Conservation (phyloP, 2,888 invertebrate genomes). For the Sialis fuliginosa region DNA sequence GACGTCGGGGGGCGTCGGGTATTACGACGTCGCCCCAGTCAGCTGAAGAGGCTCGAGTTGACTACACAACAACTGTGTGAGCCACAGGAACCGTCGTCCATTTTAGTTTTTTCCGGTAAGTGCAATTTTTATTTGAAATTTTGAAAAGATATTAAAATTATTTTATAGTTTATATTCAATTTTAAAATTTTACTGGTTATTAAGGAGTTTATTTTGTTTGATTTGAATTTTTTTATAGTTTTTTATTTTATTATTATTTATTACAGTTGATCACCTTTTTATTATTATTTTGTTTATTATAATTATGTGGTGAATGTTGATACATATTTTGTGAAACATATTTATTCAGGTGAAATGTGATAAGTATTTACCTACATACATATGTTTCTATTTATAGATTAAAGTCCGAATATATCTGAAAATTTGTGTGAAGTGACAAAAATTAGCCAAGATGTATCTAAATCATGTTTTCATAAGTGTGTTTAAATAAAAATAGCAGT, state of each 20-base stretch:
- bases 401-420: too few relatives aligned
- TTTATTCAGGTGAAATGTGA: too few relatives aligned
- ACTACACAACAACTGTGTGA: constrained; percentile 26
- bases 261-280: not conserved
- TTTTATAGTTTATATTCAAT: not conserved
- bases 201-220: not conserved
- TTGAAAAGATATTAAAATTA: not conserved
- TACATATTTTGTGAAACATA: too few relatives aligned
- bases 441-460: too few relatives aligned
- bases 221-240: not conserved
- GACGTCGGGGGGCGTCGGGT: constrained; percentile 14
- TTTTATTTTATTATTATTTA: not conserved
- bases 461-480: too few relatives aligned
- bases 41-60: constrained; percentile 33
- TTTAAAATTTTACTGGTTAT: not conserved
- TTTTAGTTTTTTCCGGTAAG: constrained; percentile 1
- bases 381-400: too few relatives aligned
- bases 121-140: not conserved
- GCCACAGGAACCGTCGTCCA: constrained; percentile 11
- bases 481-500: too few relatives aligned
- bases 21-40: constrained; percentile 35
- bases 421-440: too few relatives aligned
- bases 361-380: too few relatives aligned
- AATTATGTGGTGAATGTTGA: not conserved
- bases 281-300: not conserved